Evolutionary conservation across 2,113 vertebrate species (phyloP), one percentile per base, ranked within the genome.

Genomic region (Rhynchomys soricoides): DNA sequence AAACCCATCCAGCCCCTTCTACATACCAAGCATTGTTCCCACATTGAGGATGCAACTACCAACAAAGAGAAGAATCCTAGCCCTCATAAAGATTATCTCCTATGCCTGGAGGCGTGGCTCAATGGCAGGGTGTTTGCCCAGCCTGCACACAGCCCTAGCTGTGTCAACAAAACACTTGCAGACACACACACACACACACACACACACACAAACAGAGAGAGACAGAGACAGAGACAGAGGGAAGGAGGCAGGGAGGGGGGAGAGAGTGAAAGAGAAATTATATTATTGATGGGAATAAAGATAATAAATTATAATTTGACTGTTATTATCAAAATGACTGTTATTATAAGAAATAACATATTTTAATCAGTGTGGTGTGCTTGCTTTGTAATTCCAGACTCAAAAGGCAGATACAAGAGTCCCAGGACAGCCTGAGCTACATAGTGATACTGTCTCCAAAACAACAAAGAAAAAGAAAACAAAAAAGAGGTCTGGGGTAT

Each of bases 321-420:
- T 68, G 9, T 13, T 68, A 34, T 68, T 94, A 91, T 73, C 50
- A 86, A 90, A 96, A 87, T 55, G 48, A 74, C 45, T 95, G 22
- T 48, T 91, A 71, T 82, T 81, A 82, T 74, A 55, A 92, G 15
- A 59, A 83, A 83, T 59, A 62, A 55, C 40, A 74, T 43, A 43
- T 43, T 74, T 43, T 74, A 50, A 34, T 66, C 21, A 9, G 29
- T 45, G 26, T 85, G 24, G 29, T 48, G 19, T 21, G 24, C 29
- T 31, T 48, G 31, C 5, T 37, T 66, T 48, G 26, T 34, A 48
- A 48, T 48, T 16, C 43, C 62, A 86, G 5, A 17, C 62, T 86
- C 16, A 48, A 29, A 62, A 86, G 15, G 5, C 59, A 29, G 45
- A 66, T 8, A 21, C 57, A 66, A 34, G 43, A 86, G 62, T 66